These are phyloP conservation scores for Microtus richardsoni DNA, from an alignment of 2,113 vertebrate species.

Conservation along the genomic window DNA sequence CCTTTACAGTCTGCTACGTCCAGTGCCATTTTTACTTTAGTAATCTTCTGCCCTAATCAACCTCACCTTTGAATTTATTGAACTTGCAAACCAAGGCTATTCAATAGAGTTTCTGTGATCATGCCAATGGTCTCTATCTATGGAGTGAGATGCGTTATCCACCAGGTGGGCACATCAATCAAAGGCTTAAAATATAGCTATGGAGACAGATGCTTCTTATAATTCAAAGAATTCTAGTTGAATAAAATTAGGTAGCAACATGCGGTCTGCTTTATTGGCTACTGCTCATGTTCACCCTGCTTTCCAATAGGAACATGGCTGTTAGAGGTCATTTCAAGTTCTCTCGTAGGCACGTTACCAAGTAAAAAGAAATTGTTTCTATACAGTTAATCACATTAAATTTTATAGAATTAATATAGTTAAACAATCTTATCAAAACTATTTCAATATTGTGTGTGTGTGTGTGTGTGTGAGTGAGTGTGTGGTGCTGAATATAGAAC, in stretches of 20 bases:
- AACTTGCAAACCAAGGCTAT: background rate
- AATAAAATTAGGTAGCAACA: conserved; percentile 36
- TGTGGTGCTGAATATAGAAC: background rate
- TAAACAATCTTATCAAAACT: background rate
- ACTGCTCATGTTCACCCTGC: background rate
- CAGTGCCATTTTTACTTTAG: background rate
- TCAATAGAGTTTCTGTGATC: background rate
- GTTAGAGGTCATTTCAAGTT: background rate
- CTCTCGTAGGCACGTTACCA: background rate
- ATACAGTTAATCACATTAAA: background rate
- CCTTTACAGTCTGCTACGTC: background rate
- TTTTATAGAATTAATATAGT: background rate
- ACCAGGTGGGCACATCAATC: background rate
- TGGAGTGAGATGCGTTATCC: background rate
- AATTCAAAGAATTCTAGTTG: conserved; percentile 29
- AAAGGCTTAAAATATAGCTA: background rate
- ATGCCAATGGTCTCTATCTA: background rate
- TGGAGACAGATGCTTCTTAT: background rate
- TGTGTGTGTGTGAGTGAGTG: background rate
- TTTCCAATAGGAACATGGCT: background rate
- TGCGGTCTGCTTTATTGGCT: background rate
- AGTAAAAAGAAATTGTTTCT: conserved; percentile 15
- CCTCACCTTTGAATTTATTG: background rate
- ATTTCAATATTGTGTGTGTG: background rate
- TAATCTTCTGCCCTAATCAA: background rate